Conservation (phyloP, 2,113 vertebrate species). For the Tenrec ecaudatus region DNA sequence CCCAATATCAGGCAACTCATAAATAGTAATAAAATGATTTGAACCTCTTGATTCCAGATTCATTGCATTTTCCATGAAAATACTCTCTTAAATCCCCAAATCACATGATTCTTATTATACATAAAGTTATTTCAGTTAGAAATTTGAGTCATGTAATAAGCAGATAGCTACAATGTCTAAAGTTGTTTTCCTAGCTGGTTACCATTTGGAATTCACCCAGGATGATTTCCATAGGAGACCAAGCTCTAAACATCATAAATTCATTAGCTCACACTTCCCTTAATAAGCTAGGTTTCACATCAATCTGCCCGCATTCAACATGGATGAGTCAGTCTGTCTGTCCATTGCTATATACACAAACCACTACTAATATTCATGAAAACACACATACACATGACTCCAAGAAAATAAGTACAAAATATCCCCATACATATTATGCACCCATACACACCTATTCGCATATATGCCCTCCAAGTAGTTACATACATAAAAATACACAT, state of each 20-base stretch:
- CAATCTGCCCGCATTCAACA: not conserved
- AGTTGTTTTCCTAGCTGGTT: not conserved
- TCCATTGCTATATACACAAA: not conserved
- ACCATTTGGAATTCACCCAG: not conserved
- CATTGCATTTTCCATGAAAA: not conserved
- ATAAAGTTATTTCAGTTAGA: not conserved
- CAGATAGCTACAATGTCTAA: not conserved
- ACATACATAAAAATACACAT: not conserved
- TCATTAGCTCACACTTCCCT: not conserved
- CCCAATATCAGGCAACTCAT: not conserved
- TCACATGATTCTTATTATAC: not conserved
- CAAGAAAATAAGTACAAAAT: not conserved
- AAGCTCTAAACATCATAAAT: not conserved
- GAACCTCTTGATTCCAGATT: conserved; percentile 31
- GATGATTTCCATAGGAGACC: not conserved
- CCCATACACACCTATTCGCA: not conserved
- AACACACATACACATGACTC: not conserved
- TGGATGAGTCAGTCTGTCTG: not conserved
- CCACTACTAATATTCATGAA: not conserved
- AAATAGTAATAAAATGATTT: not conserved
- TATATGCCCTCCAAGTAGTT: not conserved
- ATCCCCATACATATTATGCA: not conserved
- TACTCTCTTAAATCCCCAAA: not conserved
- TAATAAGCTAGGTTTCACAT: not conserved
- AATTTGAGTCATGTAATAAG: not conserved